Conservation (phyloP, 92 coral and sea anemone genomes). For the Paramuricea clavata region DNA sequence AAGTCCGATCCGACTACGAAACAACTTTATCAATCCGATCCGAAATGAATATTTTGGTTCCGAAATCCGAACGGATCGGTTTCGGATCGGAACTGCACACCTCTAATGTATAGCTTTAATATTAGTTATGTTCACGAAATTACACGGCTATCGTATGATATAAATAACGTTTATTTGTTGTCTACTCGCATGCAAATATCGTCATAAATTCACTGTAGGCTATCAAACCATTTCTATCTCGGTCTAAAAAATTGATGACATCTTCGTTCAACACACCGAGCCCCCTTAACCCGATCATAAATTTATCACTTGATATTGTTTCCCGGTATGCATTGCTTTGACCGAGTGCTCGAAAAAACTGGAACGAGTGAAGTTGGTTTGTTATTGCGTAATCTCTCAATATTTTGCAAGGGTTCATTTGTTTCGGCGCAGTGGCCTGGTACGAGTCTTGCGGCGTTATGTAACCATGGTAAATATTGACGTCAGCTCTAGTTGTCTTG, state of each 20-base stretch:
- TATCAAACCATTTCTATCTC: conserved; percentile 84
- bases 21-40: too few species aligned
- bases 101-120: too few species aligned
- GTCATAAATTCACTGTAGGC: conserved; percentile 90
- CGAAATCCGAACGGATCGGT: too few species aligned
- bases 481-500: conserved; percentile 56
- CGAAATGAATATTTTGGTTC: too few species aligned
- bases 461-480: conserved; percentile 77
- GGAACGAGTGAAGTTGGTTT: conserved; percentile 80
- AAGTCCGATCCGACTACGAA: too few species aligned
- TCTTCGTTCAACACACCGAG: conserved; percentile 77
- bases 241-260: conserved; percentile 76
- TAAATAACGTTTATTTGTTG: too few species aligned
- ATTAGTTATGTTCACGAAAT: too few species aligned
- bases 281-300: conserved; percentile 79
- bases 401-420: conserved; percentile 74
- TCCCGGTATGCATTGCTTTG: conserved; percentile 76
- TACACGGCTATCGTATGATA: too few species aligned
- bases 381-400: conserved; percentile 76
- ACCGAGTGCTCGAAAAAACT: conserved; percentile 80
- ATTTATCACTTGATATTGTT: conserved; percentile 76
- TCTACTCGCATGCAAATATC: conserved; percentile 46
- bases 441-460: conserved; percentile 80
- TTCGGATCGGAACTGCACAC: too few species aligned
- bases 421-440: conserved; percentile 67